Evolutionary conservation across 2,113 vertebrate genomes (phyloP).

Genomic region (Ailuropoda melanoleuca): DNA sequence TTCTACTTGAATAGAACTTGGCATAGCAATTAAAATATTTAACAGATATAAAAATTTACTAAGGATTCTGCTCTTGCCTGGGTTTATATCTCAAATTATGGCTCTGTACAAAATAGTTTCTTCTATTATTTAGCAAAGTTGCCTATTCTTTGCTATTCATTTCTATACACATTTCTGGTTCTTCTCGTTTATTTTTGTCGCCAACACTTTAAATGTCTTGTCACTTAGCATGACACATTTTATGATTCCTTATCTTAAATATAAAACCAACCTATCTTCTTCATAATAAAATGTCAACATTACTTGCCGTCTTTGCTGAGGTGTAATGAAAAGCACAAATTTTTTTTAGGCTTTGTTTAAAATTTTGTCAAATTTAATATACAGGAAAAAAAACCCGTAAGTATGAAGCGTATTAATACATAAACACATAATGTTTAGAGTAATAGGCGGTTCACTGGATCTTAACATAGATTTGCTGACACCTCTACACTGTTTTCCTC

Average conservation of each 20-base stretch:
- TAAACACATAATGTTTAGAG: background rate
- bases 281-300: conserved; percentile 57
- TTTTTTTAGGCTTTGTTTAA: conserved; percentile 31
- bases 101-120: conserved; percentile 39
- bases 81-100: background rate
- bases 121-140: conserved; percentile 6
- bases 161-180: conserved; percentile 14
- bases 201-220: conserved; percentile 64
- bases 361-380: conserved; percentile 42
- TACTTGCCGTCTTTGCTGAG: conserved; percentile 58
- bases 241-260: conserved; percentile 52
- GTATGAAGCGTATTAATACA: background rate
- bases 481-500: background rate
- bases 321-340: conserved; percentile 40
- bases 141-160: conserved; percentile 30
- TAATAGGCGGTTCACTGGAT: background rate
- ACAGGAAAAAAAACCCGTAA: background rate
- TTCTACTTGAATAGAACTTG: background rate
- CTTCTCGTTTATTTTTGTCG: conserved; percentile 62
- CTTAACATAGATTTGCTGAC: background rate
- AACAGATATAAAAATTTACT: background rate
- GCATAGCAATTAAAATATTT: background rate
- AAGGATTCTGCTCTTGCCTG: background rate
- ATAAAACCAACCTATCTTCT: conserved; percentile 43
- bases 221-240: conserved; percentile 42